Evolutionary conservation across 2,113 vertebrate genomes (phyloP).

Genomic region (Sebastes schlegelii): DNA sequence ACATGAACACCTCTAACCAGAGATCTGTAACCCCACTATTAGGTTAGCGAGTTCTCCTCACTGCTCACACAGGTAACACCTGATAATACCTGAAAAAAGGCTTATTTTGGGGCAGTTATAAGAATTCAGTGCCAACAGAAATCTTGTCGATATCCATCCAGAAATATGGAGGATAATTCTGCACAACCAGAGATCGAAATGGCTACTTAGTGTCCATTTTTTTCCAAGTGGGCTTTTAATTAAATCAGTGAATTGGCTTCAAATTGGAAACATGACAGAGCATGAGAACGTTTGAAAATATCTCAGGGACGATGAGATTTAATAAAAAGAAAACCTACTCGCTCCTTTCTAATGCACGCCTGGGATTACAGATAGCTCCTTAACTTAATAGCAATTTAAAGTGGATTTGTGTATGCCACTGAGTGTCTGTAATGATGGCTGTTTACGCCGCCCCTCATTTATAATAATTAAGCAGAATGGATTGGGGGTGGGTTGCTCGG

Average conservation of each 20-base stretch:
- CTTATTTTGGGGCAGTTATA: conserved; percentile 5
- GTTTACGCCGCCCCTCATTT: conserved; percentile 93
- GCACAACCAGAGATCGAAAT: conserved; percentile 60
- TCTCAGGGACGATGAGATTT: conserved; percentile 82
- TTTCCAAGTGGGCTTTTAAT: conserved; percentile 80
- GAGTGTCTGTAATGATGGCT: conserved; percentile 89
- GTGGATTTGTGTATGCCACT: conserved; percentile 88
- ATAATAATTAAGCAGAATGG: conserved; percentile 98
- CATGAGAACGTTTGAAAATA: conserved; percentile 78
- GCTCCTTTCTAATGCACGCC: conserved; percentile 81
- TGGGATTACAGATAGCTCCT: conserved; percentile 87
- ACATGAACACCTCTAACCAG: conserved; percentile 60
- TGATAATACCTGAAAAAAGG: conserved; percentile 11
- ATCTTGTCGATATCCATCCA: conserved; percentile 34
- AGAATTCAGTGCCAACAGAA: conserved; percentile 5
- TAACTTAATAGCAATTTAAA: conserved; percentile 90
- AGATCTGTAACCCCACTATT: conserved; percentile 62
- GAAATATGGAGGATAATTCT: conserved; percentile 55
- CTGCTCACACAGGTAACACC: conserved; percentile 46
- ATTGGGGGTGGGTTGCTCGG: conserved; percentile 84
- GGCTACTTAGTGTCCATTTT: conserved; percentile 76
- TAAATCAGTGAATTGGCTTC: conserved; percentile 74
- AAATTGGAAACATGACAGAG: conserved; percentile 79
- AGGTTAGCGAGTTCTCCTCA: conserved; percentile 49
- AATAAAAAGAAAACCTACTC: conserved; percentile 78